Percentiles rank a stretch among this genome's conserved stretches.
Evolutionary conservation across 2,113 vertebrate species (phyloP).

Genomic region (human (Homo sapiens)): DNA sequence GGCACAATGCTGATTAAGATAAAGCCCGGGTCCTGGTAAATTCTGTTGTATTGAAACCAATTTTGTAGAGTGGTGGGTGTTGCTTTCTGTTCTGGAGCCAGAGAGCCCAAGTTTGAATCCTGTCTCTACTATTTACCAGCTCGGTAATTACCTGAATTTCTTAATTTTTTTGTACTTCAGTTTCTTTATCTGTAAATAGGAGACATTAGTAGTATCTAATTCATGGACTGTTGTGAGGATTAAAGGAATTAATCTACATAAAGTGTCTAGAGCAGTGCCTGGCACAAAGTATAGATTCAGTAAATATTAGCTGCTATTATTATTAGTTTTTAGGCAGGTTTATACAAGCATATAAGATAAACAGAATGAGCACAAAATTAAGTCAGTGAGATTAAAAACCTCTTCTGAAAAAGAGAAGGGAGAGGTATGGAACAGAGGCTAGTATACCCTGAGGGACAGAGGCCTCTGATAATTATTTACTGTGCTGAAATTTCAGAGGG

Average conservation of each 20-base stretch:
- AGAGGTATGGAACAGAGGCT: background rate
- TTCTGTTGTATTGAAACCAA: background rate
- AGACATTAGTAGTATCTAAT: background rate
- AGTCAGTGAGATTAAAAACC: slow-evolving; percentile 18
- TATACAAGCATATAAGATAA: background rate
- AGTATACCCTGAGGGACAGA: background rate
- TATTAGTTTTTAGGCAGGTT: background rate
- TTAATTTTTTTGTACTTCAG: background rate
- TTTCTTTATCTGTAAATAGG: slow-evolving; percentile 35
- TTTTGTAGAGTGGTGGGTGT: background rate
- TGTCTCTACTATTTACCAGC: background rate
- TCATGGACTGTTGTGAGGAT: background rate
- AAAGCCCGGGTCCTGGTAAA: background rate
- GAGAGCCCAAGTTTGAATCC: background rate
- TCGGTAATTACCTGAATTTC: background rate
- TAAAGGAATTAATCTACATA: background rate
- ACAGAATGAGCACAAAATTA: background rate
- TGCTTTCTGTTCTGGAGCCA: background rate
- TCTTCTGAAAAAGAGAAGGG: background rate
- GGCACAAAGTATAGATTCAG: background rate
- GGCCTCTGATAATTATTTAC: background rate
- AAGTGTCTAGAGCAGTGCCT: background rate
- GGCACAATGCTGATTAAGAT: background rate
- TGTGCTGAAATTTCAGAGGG: background rate
- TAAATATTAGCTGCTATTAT: background rate